Evolutionary conservation across 2,888 invertebrate species (phyloP), one percentile per base, ranked within the genome.

Genomic region (Erynnis tages): DNA sequence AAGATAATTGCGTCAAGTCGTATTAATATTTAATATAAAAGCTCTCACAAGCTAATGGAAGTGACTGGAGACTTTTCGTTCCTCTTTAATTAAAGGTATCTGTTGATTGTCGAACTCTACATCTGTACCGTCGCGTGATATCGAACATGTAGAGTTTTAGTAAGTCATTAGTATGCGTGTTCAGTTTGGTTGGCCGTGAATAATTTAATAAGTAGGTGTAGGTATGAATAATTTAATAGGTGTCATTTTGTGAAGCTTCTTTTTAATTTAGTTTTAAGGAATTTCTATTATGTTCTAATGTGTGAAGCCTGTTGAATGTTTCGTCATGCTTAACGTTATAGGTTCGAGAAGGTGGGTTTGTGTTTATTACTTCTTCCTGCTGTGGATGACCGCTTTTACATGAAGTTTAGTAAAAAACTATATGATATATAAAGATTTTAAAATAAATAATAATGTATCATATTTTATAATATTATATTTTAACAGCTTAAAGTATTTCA

Each of bases 11-110:
- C 63, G 55, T 67, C 66, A 69, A 62, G 60, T 61, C 60, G 56
- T 63, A 63, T 67, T 63, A 62, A 68, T 66, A 62, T 63, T 63
- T 65, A 61, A 65, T 63, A 65, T 62, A 64, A 65, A 65, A 58
- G 57, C 60, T 60, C 61, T 50, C 58, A 63, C 62, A 63, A 56
- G 55, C 59, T 68, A 68, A 71, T 72, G 66, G 65, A 65, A 61
- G 58, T 49, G 54, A 57, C 61, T 56, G 54, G 56, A 35, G 53
- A 54, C 54, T 62, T 54, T 61, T 63, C 56, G 53, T 61, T 62
- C 59, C 60, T 58, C 59, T 64, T 73, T 71, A 71, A 71, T 74
- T 71, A 68, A 68, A 63, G 54, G 56, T 65, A 66, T 64, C 65
- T 55, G 61, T 59, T 63, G 63, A 58, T 58, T 60, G 43, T 56